Conservation (phyloP, 2,113 vertebrate genomes). For the Bos taurus region DNA sequence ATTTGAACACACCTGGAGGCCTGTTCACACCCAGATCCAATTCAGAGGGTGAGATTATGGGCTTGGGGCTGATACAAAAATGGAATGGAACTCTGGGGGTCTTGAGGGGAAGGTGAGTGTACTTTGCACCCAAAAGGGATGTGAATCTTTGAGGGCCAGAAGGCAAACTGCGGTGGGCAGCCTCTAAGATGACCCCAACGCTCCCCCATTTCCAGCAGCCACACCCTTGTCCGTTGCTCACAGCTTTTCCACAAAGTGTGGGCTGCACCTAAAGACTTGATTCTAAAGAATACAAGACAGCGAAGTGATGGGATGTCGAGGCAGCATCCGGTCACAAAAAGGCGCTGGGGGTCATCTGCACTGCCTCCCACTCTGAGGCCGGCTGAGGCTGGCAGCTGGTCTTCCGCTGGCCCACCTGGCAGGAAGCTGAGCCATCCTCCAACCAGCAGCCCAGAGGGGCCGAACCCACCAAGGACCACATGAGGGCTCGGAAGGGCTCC, state of each 20-base stretch:
- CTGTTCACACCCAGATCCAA: background rate
- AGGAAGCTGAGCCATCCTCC: background rate
- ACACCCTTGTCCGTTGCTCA: background rate
- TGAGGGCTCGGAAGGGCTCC: fast-evolving
- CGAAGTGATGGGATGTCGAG: fast-evolving
- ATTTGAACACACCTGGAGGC: background rate
- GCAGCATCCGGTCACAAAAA: background rate
- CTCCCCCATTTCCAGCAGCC: fast-evolving
- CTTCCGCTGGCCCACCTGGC: too few species aligned
- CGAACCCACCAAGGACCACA: background rate
- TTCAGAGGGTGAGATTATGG: background rate
- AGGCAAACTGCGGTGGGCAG: background rate
- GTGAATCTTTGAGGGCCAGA: background rate
- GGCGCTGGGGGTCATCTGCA: background rate
- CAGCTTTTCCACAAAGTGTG: background rate
- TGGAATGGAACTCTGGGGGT: background rate
- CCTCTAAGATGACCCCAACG: too few species aligned
- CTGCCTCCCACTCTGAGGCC: background rate
- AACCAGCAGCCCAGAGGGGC: background rate
- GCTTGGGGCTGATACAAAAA: background rate
- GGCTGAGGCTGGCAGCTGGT: background rate
- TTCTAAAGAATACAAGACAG: background rate
- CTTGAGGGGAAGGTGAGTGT: background rate
- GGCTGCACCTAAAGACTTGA: background rate
- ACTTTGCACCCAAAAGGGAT: background rate